Conservation (phyloP, 2,888 invertebrate species). For the Phrixothrix hirtus region DNA sequence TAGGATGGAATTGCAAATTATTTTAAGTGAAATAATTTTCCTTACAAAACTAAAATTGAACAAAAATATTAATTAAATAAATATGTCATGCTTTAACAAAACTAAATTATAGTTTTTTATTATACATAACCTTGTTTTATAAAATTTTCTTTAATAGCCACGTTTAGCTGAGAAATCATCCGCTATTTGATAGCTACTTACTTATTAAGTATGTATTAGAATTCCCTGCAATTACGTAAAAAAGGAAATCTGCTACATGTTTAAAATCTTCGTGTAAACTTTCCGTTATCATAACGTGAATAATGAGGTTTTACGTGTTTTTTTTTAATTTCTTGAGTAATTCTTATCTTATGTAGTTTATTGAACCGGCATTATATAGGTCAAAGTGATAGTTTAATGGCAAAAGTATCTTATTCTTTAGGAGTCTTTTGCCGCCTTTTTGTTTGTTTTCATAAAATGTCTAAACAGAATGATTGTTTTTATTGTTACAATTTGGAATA, state of each 20-base stretch:
- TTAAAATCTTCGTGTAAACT: slow-evolving; percentile 11
- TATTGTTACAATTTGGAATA: neutral
- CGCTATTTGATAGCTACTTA: no score
- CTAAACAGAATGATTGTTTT: neutral
- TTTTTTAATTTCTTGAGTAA: slow-evolving; percentile 38
- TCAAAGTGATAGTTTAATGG: slow-evolving; percentile 37
- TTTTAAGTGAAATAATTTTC: no score
- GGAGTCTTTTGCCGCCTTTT: neutral
- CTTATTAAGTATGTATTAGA: slow-evolving; percentile 1
- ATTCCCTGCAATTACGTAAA: slow-evolving; percentile 10
- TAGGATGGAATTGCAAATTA: no score
- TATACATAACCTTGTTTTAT: no score
- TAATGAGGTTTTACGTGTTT: slow-evolving; percentile 27
- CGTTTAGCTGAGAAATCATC: no score
- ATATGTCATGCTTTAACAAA: no score
- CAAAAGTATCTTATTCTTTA: neutral
- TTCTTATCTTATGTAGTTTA: slow-evolving; percentile 44
- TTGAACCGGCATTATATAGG: slow-evolving; percentile 44
- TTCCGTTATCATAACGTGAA: slow-evolving; percentile 25
- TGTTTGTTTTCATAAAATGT: neutral
- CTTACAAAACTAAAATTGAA: no score
- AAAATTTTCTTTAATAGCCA: no score
- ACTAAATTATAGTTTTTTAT: no score
- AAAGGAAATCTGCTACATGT: slow-evolving; percentile 14
- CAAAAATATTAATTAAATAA: no score